These are phyloP conservation scores for Paraescarpia echinospica DNA, from an alignment of 1,140 invertebrate genomes.

Conservation along the genomic window DNA sequence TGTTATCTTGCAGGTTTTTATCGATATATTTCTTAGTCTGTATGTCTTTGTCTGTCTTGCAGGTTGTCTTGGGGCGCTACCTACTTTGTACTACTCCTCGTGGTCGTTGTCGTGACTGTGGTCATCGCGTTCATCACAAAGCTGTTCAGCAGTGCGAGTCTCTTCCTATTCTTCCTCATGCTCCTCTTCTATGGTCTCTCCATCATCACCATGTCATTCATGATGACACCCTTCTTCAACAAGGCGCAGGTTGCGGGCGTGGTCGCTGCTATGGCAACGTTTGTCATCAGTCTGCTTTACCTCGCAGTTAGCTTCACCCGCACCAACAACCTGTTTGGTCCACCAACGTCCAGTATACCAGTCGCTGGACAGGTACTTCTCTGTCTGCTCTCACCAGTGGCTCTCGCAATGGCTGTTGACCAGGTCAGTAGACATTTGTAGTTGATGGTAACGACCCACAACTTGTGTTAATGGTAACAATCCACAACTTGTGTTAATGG, in stretches of 20 bases:
- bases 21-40: no score
- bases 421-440: constrained; percentile 64
- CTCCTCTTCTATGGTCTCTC: constrained; percentile 79
- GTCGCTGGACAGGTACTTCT: constrained; percentile 71
- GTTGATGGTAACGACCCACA: not conserved
- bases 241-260: constrained; percentile 79
- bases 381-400: constrained; percentile 78
- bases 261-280: constrained; percentile 75
- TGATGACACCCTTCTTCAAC: constrained; percentile 83
- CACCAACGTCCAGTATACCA: constrained; percentile 33
- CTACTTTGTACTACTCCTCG: constrained; percentile 67
- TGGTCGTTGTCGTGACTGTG: constrained; percentile 63
- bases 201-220: constrained; percentile 79
- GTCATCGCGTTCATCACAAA: constrained; percentile 71
- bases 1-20: no score
- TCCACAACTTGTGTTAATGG: not conserved
- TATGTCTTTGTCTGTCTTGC: constrained; percentile 25
- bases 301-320: constrained; percentile 54
- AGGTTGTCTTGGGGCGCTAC: constrained; percentile 84
- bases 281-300: constrained; percentile 75
- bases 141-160: constrained; percentile 78
- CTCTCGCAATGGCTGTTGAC: constrained; percentile 80
- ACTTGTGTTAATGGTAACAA: constrained; percentile 32
- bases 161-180: constrained; percentile 76
- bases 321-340: constrained; percentile 21